These are phyloP conservation scores for Speoplatyrhinus poulsoni DNA, from an alignment of 2,113 vertebrate genomes.

Conservation along the genomic window DNA sequence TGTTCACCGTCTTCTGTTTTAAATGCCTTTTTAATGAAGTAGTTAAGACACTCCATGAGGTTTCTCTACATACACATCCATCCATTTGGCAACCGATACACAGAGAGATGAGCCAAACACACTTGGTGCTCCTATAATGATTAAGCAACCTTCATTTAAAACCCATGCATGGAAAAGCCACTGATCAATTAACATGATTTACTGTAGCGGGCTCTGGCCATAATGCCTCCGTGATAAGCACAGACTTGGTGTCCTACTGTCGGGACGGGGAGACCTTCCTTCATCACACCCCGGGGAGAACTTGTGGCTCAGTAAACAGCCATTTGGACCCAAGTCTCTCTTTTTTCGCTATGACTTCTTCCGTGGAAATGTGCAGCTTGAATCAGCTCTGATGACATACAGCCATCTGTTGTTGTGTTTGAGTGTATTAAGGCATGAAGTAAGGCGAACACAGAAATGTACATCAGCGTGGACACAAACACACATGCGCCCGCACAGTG, in stretches of 20 bases:
- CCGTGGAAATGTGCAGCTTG: constrained; percentile 70
- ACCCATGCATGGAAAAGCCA: constrained; percentile 55
- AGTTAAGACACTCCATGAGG: constrained; percentile 60
- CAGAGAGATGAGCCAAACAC: constrained; percentile 55
- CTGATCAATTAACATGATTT: constrained; percentile 75
- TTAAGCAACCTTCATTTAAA: constrained; percentile 75
- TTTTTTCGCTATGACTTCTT: constrained; percentile 71
- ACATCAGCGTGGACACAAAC: constrained; percentile 34
- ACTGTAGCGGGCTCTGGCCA: constrained; percentile 53
- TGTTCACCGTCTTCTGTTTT: constrained; percentile 52
- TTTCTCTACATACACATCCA: constrained; percentile 48
- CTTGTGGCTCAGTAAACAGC: constrained; percentile 75
- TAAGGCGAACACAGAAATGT: constrained; percentile 38
- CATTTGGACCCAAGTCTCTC: constrained; percentile 73
- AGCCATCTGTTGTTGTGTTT: constrained; percentile 78
- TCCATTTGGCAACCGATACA: constrained; percentile 57
- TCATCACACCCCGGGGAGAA: constrained; percentile 71
- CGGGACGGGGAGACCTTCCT: constrained; percentile 67
- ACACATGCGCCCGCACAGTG: constrained; percentile 16
- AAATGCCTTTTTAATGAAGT: constrained; percentile 75
- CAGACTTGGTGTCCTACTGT: constrained; percentile 65
- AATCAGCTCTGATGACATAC: constrained; percentile 76
- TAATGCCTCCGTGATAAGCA: constrained; percentile 43
- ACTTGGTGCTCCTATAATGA: constrained; percentile 56
- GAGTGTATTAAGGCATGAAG: constrained; percentile 73